Evolutionary conservation across 2,113 vertebrate genomes (phyloP), one percentile per base, ranked within the genome.

Genomic region (Pseudopodoces humilis): DNA sequence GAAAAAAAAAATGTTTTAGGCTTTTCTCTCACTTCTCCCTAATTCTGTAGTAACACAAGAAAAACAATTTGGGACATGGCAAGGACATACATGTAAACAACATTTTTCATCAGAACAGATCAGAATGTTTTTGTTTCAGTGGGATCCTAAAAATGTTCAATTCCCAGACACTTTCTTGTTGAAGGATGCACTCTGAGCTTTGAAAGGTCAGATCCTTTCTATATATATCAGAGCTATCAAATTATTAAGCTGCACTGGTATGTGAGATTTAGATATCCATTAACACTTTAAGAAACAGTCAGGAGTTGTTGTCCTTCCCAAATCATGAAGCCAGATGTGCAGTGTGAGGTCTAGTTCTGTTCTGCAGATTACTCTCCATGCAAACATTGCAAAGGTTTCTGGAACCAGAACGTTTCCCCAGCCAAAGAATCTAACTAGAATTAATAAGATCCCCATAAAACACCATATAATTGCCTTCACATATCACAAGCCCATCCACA

Each of bases 401-500:
- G 69, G 19, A 70, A 60, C 9, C 28, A 53, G 12, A 92, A 78
- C 22, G 19, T 58, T 39, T 69, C 16, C 41, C 9, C 13, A 74
- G 37, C 2, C 13, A 39, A 60, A 77, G 22, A 25, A 78, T 56
- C 46, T 16, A 59, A 55, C 6, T 9, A 50, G 21, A 67, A n/a
- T 30, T 67, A 43, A 31, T 13, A 27, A 39, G 31, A 62, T 13
- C n/a, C 47, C 14, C 0, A 2, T 23, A 33, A 86, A 83, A n/a
- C 3, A 20, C 2, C 15, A 21, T 6, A 11, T 6, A 22, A 43
- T 6, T 18, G 17, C 10, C n/a, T 22, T 46, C 15, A 7, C 6
- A 19, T 1, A 1, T 49, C 37, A 10, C 5, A 58, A 85, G 7
- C 9, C 20, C 56, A 27, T 11, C 15, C 39, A 35, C 0, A 2